Conservation (phyloP, 1,140 invertebrate genomes). For the Drosophila trapezifrons region DNA sequence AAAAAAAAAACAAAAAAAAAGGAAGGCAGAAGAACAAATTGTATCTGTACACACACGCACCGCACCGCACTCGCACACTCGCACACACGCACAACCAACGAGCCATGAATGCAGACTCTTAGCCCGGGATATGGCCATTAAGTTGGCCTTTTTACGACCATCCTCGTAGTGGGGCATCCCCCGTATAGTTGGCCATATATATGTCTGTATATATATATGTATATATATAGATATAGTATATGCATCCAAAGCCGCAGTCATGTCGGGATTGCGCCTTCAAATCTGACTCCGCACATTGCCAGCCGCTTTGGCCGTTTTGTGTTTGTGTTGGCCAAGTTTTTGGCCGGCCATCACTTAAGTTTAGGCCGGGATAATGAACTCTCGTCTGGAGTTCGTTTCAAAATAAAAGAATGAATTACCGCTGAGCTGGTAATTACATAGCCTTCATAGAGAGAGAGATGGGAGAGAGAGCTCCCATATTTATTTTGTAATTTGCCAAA, state of each 20-base stretch:
- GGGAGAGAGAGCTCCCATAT: too few relatives aligned
- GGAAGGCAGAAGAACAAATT: conserved; percentile 62
- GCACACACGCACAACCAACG: conserved; percentile 50
- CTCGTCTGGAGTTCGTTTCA: conserved; percentile 9
- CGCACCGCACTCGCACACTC: conserved; percentile 9
- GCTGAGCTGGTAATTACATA: conserved; percentile 6
- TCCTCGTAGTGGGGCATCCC: conserved; percentile 53
- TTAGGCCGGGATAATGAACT: conserved; percentile 52
- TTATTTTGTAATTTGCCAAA: conserved; percentile 36
- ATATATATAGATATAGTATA: too few relatives aligned
- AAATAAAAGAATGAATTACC: conserved; percentile 9
- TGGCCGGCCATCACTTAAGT: conserved; percentile 41
- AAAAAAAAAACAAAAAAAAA: conserved; percentile 28
- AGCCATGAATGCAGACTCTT: conserved; percentile 79
- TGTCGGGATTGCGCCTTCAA: conserved; percentile 36
- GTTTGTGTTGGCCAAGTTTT: conserved; percentile 30
- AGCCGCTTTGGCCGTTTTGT: not conserved
- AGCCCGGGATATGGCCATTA: conserved; percentile 76
- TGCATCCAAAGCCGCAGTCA: conserved; percentile 26
- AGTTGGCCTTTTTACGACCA: conserved; percentile 74
- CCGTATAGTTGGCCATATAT: conserved; percentile 21
- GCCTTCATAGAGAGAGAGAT: too few relatives aligned
- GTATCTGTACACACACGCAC: conserved; percentile 49
- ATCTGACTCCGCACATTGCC: conserved; percentile 10
- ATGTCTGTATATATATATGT: not conserved